These are phyloP conservation scores for Bolinopsis microptera DNA, from an alignment of 37 sponge, comb jelly and placozoan species.

Conservation along the genomic window DNA sequence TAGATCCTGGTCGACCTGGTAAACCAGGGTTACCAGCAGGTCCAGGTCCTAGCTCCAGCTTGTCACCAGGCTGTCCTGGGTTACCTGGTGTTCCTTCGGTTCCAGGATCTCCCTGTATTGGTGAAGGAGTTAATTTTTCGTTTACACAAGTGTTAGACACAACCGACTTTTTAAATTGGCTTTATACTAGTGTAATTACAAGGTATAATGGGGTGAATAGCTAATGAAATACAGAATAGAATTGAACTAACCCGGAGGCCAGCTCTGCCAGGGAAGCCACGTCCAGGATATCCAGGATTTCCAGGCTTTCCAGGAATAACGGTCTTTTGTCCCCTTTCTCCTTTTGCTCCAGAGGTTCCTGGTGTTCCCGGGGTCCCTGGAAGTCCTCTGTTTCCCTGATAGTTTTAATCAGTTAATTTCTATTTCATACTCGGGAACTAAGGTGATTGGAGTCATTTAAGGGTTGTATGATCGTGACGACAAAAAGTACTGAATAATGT, in stretches of 20 bases:
- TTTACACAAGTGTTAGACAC: too few species aligned
- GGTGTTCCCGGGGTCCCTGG: not conserved
- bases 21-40: not conserved
- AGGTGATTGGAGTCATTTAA: too few species aligned
- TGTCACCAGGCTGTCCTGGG: not conserved
- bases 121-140: too few species aligned
- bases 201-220: too few species aligned
- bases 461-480: too few species aligned
- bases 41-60: constrained; percentile 11
- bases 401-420: too few species aligned
- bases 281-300: not conserved
- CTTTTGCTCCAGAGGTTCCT: not conserved
- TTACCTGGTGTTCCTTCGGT: not conserved
- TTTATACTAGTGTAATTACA: too few species aligned
- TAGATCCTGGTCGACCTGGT: constrained; percentile 1
- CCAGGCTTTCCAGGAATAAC: not conserved
- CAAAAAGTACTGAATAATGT: too few species aligned
- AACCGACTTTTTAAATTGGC: too few species aligned
- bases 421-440: too few species aligned
- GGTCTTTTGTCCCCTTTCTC: not conserved
- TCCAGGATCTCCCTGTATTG: not conserved
- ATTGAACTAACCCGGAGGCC: not conserved
- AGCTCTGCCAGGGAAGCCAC: not conserved
- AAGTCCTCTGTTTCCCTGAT: not conserved
- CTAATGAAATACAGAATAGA: too few species aligned